Conservation (phyloP, 2,797 vertebrate genomes). For the Ctenopoma kingsleyae region DNA sequence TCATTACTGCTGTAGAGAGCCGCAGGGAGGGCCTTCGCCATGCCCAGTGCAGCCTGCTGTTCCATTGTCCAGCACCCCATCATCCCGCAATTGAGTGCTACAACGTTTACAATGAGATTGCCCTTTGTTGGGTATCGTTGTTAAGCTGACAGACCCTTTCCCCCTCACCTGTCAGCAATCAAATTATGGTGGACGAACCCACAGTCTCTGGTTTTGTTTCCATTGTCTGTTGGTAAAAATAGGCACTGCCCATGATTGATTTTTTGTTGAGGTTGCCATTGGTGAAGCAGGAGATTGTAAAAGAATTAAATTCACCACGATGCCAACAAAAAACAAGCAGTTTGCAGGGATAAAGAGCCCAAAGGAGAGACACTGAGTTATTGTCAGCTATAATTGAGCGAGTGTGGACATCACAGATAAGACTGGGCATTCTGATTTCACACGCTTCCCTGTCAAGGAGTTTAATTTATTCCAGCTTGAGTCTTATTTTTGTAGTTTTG, state of each 20-base stretch:
- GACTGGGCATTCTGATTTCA: conserved; percentile 53
- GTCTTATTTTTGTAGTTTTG: not conserved
- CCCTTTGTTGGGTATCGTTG: conserved; percentile 78
- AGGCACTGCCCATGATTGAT: conserved; percentile 66
- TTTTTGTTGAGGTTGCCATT: conserved; percentile 79
- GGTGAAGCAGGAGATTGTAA: conserved; percentile 73
- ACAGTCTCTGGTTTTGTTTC: conserved; percentile 73
- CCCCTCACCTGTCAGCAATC: conserved; percentile 85
- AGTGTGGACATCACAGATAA: conserved; percentile 48
- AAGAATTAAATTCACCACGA: conserved; percentile 72
- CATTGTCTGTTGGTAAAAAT: conserved; percentile 72
- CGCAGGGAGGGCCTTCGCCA: conserved; percentile 74
- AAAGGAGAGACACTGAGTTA: conserved; percentile 63
- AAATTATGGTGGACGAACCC: conserved; percentile 77
- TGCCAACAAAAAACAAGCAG: conserved; percentile 57
- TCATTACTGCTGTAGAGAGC: conserved; percentile 78
- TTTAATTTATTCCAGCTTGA: conserved; percentile 7
- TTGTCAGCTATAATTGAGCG: conserved; percentile 54
- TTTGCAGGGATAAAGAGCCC: conserved; percentile 54
- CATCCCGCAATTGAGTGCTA: conserved; percentile 80
- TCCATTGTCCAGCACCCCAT: conserved; percentile 80
- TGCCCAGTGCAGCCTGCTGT: conserved; percentile 77
- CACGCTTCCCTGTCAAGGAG: conserved; percentile 45
- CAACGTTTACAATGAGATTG: conserved; percentile 81
- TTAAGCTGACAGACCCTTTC: conserved; percentile 81